Evolutionary conservation across 2,888 invertebrate genomes (phyloP).

Genomic region (Lapara coniferarum): DNA sequence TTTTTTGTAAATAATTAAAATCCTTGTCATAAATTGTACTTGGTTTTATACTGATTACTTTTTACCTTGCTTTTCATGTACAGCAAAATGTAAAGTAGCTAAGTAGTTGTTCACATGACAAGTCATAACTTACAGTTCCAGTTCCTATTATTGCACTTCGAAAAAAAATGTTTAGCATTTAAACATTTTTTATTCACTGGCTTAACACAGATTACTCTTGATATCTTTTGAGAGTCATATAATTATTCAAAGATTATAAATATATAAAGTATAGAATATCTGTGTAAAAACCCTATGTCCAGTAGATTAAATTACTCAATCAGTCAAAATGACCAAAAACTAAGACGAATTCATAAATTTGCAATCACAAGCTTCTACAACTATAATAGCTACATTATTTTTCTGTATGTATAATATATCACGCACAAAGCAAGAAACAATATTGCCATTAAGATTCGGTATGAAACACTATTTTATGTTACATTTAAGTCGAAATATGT

Average conservation of each 20-base stretch:
- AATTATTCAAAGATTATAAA: neutral
- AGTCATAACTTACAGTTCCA: slow-evolving; percentile 40
- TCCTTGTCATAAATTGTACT: neutral
- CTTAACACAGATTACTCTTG: neutral
- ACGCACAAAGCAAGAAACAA: neutral
- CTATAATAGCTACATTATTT: slow-evolving; percentile 6
- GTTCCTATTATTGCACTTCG: slow-evolving; percentile 58
- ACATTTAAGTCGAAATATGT: slow-evolving; percentile 31
- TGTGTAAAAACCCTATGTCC: neutral
- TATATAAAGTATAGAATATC: neutral
- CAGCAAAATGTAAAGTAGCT: slow-evolving; percentile 34
- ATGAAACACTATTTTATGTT: slow-evolving; percentile 15
- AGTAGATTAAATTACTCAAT: neutral
- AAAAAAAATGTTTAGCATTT: slow-evolving; percentile 10
- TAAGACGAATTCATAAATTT: neutral
- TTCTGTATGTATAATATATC: slow-evolving; percentile 3
- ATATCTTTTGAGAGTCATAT: neutral
- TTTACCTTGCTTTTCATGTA: slow-evolving; percentile 50
- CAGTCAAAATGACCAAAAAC: neutral
- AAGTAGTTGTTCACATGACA: slow-evolving; percentile 32
- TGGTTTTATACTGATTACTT: neutral
- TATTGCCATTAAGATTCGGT: neutral
- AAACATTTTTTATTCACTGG: slow-evolving; percentile 11
- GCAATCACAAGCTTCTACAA: neutral
- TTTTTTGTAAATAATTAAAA: slow-evolving; percentile 44